Evolutionary conservation across 1,140 invertebrate genomes (phyloP).

Genomic region (Brachionus koreanus): DNA sequence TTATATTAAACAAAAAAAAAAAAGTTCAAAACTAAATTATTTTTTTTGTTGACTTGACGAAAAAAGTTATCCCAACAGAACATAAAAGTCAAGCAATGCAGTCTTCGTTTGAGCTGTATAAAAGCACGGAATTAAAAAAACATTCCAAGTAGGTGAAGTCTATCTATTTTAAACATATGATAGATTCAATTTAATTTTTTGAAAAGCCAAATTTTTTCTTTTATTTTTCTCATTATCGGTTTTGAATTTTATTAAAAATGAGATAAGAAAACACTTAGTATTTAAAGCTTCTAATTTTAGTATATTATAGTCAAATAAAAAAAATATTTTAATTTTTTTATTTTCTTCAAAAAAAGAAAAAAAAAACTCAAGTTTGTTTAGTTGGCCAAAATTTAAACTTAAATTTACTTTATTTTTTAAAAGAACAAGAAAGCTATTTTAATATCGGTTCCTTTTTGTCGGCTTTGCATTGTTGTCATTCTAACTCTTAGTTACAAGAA

Average conservation of each 20-base stretch:
- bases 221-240: background rate
- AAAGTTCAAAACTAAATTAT: background rate
- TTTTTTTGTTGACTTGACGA: background rate
- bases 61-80: background rate
- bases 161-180: background rate
- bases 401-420: slow-evolving; percentile 10
- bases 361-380: slow-evolving; percentile 10
- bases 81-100: background rate
- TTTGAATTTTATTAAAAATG: background rate
- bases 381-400: background rate
- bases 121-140: background rate
- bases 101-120: background rate
- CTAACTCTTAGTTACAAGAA: slow-evolving; percentile 30
- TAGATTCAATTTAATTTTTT: background rate
- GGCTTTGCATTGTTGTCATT: slow-evolving; percentile 20
- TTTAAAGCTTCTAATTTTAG: slow-evolving; percentile 16
- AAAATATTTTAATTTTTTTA: background rate
- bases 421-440: background rate
- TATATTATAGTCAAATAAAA: slow-evolving; percentile 25
- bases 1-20: too few relatives aligned
- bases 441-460: slow-evolving; percentile 21
- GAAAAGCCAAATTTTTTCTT: background rate
- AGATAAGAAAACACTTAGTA: slow-evolving; percentile 6
- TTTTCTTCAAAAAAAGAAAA: background rate
- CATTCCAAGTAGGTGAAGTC: background rate